phyloP scores from a whole-genome alignment of 2,797 vertebrate species.

The Catamblyrhynchus diadema region DNA sequence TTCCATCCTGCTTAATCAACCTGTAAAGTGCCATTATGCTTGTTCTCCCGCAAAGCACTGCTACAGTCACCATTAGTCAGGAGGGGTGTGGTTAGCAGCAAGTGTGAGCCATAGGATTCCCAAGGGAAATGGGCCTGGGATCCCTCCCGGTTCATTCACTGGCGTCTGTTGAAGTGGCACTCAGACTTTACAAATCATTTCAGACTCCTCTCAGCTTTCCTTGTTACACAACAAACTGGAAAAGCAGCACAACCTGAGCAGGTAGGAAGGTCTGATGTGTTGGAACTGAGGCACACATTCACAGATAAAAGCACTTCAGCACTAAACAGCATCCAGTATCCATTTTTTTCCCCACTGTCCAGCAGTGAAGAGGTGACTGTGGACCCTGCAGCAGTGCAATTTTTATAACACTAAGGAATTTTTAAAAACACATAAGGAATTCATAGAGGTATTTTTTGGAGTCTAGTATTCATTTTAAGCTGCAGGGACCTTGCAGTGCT shows the following conservation, averaged over 20 bases:
- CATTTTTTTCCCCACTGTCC: not conserved
- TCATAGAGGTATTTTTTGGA: not conserved
- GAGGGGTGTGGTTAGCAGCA: not conserved
- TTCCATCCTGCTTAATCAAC: not conserved
- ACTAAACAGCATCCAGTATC: not conserved
- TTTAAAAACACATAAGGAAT: not conserved
- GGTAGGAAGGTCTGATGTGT: not conserved
- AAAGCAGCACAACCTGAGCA: not conserved
- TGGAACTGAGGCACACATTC: not conserved
- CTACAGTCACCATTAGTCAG: constrained; percentile 7
- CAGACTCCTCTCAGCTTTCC: not conserved
- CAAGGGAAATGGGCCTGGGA: not conserved
- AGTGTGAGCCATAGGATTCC: not conserved
- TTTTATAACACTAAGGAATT: not conserved
- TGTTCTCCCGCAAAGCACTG: not conserved
- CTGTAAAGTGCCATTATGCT: not conserved
- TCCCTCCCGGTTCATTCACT: not conserved
- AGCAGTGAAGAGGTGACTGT: not conserved
- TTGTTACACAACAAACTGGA: not conserved
- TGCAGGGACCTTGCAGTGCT: not conserved
- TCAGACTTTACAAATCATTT: not conserved
- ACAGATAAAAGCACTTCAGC: not conserved
- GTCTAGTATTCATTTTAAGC: not conserved
- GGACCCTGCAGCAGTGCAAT: not conserved
- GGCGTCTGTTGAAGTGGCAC: not conserved